Evolutionary conservation across 2,797 vertebrate genomes (phyloP).

Genomic region (Scleropages formosus): DNA sequence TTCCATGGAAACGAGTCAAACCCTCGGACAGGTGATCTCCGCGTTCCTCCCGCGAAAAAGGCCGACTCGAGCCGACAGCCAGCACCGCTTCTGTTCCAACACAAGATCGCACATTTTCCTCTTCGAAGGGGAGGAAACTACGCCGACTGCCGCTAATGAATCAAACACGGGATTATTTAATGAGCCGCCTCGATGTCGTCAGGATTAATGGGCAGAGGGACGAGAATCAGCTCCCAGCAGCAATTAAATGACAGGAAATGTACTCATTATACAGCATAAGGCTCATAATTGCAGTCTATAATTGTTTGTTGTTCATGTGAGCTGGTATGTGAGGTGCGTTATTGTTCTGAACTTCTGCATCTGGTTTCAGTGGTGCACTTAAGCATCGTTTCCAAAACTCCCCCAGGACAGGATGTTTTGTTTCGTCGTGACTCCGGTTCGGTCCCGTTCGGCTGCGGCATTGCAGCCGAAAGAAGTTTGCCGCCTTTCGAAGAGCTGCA

Average conservation of each 20-base stretch:
- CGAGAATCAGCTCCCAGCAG: constrained; percentile 11
- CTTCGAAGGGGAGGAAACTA: constrained; percentile 1
- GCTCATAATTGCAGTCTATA: constrained; percentile 42
- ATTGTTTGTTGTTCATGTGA: background rate
- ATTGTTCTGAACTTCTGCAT: constrained; percentile 29
- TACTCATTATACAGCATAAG: constrained; percentile 31
- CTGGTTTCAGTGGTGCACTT: constrained; percentile 12
- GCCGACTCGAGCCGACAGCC: background rate
- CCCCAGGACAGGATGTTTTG: background rate
- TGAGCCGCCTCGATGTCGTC: constrained; percentile 24
- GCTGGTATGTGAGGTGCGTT: constrained; percentile 47
- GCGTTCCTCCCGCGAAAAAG: background rate
- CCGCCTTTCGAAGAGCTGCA: background rate
- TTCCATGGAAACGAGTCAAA: background rate
- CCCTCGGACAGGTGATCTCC: background rate
- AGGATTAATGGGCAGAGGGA: constrained; percentile 30
- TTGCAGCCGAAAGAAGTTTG: background rate
- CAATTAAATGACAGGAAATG: constrained; percentile 19
- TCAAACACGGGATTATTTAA: constrained; percentile 12
- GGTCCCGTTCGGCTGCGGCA: background rate
- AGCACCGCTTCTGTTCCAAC: background rate
- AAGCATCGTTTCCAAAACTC: constrained; percentile 16
- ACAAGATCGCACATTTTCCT: background rate
- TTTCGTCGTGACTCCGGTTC: background rate
- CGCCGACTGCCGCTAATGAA: constrained; percentile 28